phyloP scores from a whole-genome alignment of 2,888 invertebrate genomes.

The Heliconius aoede region DNA sequence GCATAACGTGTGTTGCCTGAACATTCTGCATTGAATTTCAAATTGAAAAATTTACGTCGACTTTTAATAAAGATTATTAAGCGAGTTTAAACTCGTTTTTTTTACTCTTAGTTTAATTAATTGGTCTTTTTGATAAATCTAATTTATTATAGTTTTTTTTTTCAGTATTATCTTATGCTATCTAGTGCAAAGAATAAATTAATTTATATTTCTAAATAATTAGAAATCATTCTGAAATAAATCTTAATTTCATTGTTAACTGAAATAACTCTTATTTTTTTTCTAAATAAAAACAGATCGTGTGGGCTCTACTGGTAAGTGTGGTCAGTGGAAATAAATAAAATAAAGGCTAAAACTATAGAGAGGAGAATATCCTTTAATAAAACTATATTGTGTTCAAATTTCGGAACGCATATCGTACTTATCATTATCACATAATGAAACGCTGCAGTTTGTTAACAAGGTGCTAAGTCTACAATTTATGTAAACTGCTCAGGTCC shows the following conservation, averaged over 20 bases:
- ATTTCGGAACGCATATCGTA: slow-evolving; percentile 45
- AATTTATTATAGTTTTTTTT: not conserved
- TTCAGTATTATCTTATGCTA: not conserved
- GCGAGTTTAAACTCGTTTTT: slow-evolving; percentile 2
- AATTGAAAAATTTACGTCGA: slow-evolving; percentile 18
- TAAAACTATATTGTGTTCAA: slow-evolving; percentile 18
- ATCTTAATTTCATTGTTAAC: not conserved
- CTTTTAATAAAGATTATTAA: slow-evolving; percentile 13
- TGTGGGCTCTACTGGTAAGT: too few species aligned
- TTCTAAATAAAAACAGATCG: not conserved
- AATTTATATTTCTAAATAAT: too few species aligned
- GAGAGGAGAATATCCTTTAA: not conserved
- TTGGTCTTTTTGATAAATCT: not conserved
- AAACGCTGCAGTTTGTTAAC: slow-evolving; percentile 80
- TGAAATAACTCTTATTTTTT: not conserved
- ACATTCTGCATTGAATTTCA: slow-evolving; percentile 23
- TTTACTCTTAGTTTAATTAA: slow-evolving; percentile 6
- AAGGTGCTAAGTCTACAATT: slow-evolving; percentile 81
- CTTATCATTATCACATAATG: slow-evolving; percentile 69
- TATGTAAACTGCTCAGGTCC: slow-evolving; percentile 80
- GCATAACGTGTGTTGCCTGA: slow-evolving; percentile 18
- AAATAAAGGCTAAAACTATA: not conserved
- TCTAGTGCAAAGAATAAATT: not conserved
- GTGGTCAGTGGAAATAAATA: not conserved
- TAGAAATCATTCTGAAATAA: not conserved